Base-by-base conservation (phyloP, 2,113 vertebrate species). In the Acanthisitta chloris region DNA sequence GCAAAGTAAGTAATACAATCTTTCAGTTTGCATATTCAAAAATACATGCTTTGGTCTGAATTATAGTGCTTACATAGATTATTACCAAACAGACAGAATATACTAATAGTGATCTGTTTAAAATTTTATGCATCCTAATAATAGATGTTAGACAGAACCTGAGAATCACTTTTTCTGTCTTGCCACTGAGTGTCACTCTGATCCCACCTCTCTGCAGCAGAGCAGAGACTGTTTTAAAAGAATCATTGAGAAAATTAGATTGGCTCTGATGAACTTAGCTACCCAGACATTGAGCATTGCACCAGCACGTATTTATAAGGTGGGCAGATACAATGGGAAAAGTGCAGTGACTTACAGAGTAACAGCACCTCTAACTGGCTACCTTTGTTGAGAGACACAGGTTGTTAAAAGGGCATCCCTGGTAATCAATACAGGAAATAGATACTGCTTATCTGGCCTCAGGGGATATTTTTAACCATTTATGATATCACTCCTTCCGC, bases 111-210 rank as follows among this genome's bases (percentile, higher is more conserved):
- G 29, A 72, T 28, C 33, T 51, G n/a, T 62, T 79, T 62, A 73
- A 58, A 65, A 64, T 40, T 34, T 70, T 61, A 6, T 76, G n/a
- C 20, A n/a, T 72, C 33, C 34, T 59, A 62, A 42, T 38, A 74
- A 46, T 14, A 81, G 29, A 51, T 40, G n/a, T 40, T 54, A 70
- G 26, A 70, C 12, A 77, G 40, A 86, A 82, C 45, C n/a, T 12
- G 48, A 48, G 48, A 86, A 59, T 81, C 4, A 36, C 40, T 93
- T 95, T 81, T 94, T 78, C 82, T 78, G 34, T 94, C 48, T 51
- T 86, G 80, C 96, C 96, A 94, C 96, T 93, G 88, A 93, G 96
- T 92, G 96, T 96, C 96, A 97, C 93, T 96, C 76, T 96, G 90
- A 76, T 86, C 42, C 92, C 76, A 84, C 40, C 66, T 81, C 81